phyloP scores from a whole-genome alignment of 2,888 invertebrate genomes.

The Salpingus planirostris region DNA sequence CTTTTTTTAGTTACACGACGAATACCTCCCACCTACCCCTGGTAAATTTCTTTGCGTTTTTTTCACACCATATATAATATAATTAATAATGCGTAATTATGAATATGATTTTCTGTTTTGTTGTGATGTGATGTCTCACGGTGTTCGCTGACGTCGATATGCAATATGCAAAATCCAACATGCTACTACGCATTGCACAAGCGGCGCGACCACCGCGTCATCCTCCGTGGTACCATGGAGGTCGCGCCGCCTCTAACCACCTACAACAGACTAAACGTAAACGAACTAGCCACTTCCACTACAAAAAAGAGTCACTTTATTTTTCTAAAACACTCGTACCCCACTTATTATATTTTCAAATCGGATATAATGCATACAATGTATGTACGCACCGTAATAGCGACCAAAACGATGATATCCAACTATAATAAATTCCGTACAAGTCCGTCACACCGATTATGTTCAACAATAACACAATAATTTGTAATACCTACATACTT shows the following conservation, averaged over 20 bases:
- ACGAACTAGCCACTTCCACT: conserved; percentile 40
- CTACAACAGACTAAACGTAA: conserved; percentile 36
- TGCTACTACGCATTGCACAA: conserved; percentile 26
- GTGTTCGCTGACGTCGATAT: conserved; percentile 32
- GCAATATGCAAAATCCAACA: conserved; percentile 15
- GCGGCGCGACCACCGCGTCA: conserved; percentile 17
- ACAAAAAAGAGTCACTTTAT: conserved; percentile 35
- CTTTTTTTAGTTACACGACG: conserved; percentile 20
- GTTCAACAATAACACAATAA: no score
- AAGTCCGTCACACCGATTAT: no score
- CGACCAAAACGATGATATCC: no score
- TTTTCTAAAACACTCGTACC: conserved; percentile 35
- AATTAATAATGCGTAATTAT: no score
- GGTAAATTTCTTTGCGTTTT: conserved; percentile 20
- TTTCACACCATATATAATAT: conserved; percentile 13
- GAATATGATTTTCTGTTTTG: no score
- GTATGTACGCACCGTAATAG: no score
- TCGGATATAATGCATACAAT: no score
- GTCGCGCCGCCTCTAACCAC: conserved; percentile 26
- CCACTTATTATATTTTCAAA: no score
- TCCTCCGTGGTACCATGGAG: conserved; percentile 2
- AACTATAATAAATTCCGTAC: no score
- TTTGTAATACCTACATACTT: no score
- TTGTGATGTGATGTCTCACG: conserved; percentile 34
- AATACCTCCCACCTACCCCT: no score